Evolutionary conservation across 1,140 invertebrate genomes (phyloP), one percentile per base, ranked within the genome.

Genomic region (Octopus sinensis): DNA sequence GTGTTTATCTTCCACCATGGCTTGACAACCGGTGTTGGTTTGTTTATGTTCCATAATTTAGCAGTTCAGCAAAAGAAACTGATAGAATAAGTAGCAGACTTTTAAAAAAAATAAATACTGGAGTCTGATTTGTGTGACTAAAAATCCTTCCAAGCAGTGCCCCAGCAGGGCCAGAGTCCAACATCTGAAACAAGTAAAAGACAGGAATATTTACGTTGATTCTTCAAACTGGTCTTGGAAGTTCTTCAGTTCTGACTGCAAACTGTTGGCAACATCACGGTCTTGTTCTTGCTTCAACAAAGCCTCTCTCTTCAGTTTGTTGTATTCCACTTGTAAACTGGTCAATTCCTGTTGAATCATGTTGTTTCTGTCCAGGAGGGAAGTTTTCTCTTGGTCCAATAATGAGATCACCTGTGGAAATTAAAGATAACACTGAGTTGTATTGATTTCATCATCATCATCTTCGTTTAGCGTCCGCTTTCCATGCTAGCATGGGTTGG

Each of bases 171-270:
- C 30, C 30, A 43, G 30, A 43, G 30, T 43, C 30, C 30, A 43
- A 43, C 30, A 43, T 43, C 30, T 43, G 30, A 43, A 43, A 43
- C 30, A 43, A 43, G 30, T 43, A 43, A 43, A 43, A 73, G 30
- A 0, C 30, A 12, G 6, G 6, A 4, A 17, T 81, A 87, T 88
- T 83, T 87, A 90, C 89, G 84, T 87, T 30, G 89, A 86, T 76
- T 91, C 88, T 79, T 91, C 90, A 86, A 91, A 90, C 83, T 91
- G 89, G 9, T 80, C 78, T 30, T 89, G 84, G 82, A 91, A 89
- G 83, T 89, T 89, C 82, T 89, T 90, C 0, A 91, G 85, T 79
- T 91, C 90, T 13, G 82, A 81, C 79, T 90, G 86, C 7, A 90
- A 86, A 52, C 79, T 86, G 80, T 86, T 85, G 73, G 91, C 89